Conservation (phyloP, 2,797 vertebrate genomes). For the Gymnothorax javanicus region DNA sequence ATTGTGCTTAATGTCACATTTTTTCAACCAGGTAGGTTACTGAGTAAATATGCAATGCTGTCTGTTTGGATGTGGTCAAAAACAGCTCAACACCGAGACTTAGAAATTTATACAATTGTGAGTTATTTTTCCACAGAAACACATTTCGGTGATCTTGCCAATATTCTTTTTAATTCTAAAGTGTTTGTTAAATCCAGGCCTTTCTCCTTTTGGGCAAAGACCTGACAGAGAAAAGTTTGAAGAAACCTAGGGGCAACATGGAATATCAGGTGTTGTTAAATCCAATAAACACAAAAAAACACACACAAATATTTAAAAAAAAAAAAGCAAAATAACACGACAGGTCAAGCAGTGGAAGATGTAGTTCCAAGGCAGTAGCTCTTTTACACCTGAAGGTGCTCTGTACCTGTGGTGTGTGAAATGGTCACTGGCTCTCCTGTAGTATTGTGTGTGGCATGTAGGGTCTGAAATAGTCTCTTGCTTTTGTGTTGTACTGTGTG, state of each 20-base stretch:
- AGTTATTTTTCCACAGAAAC: background rate
- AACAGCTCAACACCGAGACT: too few relatives aligned
- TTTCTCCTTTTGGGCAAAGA: background rate
- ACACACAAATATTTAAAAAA: background rate
- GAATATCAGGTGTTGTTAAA: background rate
- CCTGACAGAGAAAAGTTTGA: background rate
- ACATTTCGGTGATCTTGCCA: background rate
- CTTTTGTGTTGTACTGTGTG: too few relatives aligned
- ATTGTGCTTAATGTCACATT: background rate
- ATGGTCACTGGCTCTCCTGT: too few relatives aligned
- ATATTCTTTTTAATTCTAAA: background rate
- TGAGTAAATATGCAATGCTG: background rate
- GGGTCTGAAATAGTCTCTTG: too few relatives aligned
- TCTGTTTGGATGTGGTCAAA: too few relatives aligned
- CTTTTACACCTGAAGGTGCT: too few relatives aligned
- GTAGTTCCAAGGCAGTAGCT: too few relatives aligned
- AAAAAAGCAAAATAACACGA: too few relatives aligned
- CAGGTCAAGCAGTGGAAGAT: too few relatives aligned
- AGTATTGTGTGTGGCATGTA: too few relatives aligned
- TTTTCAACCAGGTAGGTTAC: background rate
- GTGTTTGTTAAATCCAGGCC: background rate
- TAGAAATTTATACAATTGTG: background rate
- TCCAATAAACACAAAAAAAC: background rate
- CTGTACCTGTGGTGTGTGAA: too few relatives aligned
- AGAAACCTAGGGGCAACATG: background rate